Evolutionary conservation across 1,140 invertebrate species (phyloP), one percentile per base, ranked within the genome.

Genomic region (Hypsibius dujardini): DNA sequence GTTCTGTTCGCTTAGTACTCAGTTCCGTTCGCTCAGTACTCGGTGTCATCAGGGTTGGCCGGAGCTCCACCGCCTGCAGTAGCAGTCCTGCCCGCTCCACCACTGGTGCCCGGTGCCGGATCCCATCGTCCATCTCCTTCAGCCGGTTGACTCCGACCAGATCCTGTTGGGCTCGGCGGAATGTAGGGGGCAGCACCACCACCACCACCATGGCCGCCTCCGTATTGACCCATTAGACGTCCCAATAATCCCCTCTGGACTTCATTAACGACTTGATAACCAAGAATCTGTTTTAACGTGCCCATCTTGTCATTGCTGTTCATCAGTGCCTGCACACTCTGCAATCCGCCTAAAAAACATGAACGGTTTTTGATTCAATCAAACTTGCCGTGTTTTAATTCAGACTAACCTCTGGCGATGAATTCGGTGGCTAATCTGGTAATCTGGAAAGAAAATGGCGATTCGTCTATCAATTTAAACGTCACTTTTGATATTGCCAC

Each of bases 1-100:
- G 50, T n/a, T 56, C n/a, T n/a, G 50, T 56, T 56, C 50, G 50
- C n/a, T 42, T 67, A 67, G 62, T 67, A 67, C 0, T 67, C 62
- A 0, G 50, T n/a, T 56, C n/a, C 50, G 50, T 56, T 56, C 50
- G 50, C n/a, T 42, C 45, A 67, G 62, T 67, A 67, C 42, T 67
- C 62, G 12, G 62, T 67, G 45, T 67, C 62, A 42, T 67, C 62
- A 15, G 62, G 62, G 62, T 67, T 67, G 3, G 62, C 12, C 42
- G 12, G 12, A 12, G 45, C 12, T 7, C 42, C 7, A 12, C 12
- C 62, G 12, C 3, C 42, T 0, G 12, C 62, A 67, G 12, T 12
- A 0, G 62, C 3, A 12, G 3, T 67, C 3, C 12, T 67, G 12
- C 12, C 3, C 42, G 12, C 42, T 12, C 12, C 12, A 15, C 62